Evolutionary conservation across 2,797 vertebrate species (phyloP).

Genomic region (Babyrousa celebensis): DNA sequence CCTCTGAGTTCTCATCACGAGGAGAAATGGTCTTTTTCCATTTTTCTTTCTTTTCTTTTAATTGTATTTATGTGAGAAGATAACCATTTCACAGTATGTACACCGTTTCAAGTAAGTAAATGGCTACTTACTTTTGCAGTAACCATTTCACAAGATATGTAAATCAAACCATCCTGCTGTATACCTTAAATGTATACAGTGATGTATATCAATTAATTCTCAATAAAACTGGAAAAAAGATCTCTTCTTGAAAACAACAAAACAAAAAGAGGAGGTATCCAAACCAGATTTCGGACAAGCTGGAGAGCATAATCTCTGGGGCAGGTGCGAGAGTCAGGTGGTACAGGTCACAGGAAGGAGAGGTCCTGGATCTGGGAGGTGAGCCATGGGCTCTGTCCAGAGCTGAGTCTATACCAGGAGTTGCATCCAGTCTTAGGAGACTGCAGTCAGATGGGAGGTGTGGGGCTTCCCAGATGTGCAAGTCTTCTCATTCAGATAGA

Average conservation of each 20-base stretch:
- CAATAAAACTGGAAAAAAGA: background rate
- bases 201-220: background rate
- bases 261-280: background rate
- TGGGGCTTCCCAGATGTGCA: background rate
- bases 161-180: background rate
- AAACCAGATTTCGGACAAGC: background rate
- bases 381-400: fast-evolving
- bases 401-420: background rate
- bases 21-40: background rate
- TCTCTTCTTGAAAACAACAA: background rate
- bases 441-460: background rate
- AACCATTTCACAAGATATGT: background rate
- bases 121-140: too few species aligned
- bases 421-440: background rate
- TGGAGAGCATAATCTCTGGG: background rate
- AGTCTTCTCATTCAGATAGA: background rate
- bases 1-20: background rate
- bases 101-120: too few species aligned
- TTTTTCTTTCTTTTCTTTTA: background rate
- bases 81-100: too few species aligned
- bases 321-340: background rate
- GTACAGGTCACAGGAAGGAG: background rate
- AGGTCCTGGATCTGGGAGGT: background rate
- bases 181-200: background rate
- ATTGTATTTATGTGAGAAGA: background rate